Evolutionary conservation across 1,140 invertebrate species (phyloP).

Genomic region (Tyrophagus putrescentiae): DNA sequence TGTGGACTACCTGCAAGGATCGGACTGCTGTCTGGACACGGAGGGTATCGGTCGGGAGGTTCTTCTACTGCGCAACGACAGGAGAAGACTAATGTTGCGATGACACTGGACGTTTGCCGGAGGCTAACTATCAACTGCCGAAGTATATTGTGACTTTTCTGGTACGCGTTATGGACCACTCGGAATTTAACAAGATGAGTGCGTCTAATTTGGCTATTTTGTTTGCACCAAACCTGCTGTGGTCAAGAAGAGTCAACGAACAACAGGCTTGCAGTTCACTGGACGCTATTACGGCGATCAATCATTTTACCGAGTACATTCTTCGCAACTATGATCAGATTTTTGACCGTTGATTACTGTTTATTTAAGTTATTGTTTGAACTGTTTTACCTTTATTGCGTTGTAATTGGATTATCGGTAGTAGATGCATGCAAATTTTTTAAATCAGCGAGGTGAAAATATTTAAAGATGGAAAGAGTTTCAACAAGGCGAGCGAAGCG

Average conservation of each 20-base stretch:
- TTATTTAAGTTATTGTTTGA: too few species aligned
- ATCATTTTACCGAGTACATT: constrained; percentile 79
- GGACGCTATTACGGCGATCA: constrained; percentile 75
- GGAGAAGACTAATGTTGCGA: constrained; percentile 61
- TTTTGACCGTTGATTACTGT: constrained; percentile 23
- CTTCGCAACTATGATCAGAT: constrained; percentile 36
- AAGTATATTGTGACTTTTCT: constrained; percentile 87
- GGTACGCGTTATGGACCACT: constrained; percentile 53
- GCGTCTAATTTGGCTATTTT: constrained; percentile 81
- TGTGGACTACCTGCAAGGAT: constrained; percentile 26
- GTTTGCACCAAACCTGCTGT: constrained; percentile 78
- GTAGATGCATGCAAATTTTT: too few species aligned
- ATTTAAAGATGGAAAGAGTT: too few species aligned
- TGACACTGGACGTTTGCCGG: constrained; percentile 75
- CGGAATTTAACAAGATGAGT: constrained; percentile 88
- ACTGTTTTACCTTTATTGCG: too few species aligned
- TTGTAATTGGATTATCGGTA: too few species aligned
- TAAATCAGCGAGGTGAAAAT: too few species aligned
- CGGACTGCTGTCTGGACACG: constrained; percentile 61
- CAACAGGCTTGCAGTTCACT: constrained; percentile 57
- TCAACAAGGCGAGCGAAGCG: too few species aligned
- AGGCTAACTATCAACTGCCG: constrained; percentile 79
- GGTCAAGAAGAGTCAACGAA: constrained; percentile 46
- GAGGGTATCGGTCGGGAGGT: constrained; percentile 71
- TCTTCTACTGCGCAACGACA: constrained; percentile 41